Conservation (phyloP, 2,888 invertebrate species). For the Volucella zonaria region DNA sequence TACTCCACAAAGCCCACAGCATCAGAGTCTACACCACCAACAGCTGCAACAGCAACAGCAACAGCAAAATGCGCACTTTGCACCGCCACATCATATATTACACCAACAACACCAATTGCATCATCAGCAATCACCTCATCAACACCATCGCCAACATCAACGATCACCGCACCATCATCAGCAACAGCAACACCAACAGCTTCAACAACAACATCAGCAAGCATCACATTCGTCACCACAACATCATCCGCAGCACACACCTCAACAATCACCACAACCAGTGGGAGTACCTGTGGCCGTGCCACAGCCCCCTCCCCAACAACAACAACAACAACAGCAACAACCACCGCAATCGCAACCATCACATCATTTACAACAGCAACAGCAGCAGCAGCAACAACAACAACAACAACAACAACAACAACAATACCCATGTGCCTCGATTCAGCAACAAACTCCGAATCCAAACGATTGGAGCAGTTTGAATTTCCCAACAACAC, state of each 20-base stretch:
- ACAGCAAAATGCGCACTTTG: constrained; percentile 75
- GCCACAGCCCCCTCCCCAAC: constrained; percentile 59
- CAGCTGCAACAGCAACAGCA: constrained; percentile 79
- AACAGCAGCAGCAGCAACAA: constrained; percentile 67
- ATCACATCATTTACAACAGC: constrained; percentile 71
- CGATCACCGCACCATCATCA: constrained; percentile 80
- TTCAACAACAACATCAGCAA: constrained; percentile 78
- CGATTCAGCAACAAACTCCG: constrained; percentile 74
- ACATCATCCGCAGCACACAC: constrained; percentile 66
- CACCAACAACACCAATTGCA: constrained; percentile 78
- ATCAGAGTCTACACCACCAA: constrained; percentile 78
- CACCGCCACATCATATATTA: constrained; percentile 77
- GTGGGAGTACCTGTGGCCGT: constrained; percentile 63
- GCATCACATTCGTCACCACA: constrained; percentile 75
- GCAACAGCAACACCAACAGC: constrained; percentile 77
- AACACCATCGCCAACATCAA: constrained; percentile 78
- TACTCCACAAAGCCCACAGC: constrained; percentile 78
- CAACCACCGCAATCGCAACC: constrained; percentile 74
- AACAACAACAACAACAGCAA: constrained; percentile 52
- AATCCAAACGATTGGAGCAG: constrained; percentile 77
- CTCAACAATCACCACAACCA: constrained; percentile 68
- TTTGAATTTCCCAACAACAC: constrained; percentile 73
- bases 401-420: constrained; percentile 74
- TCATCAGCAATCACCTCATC: constrained; percentile 76
- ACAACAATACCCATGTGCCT: constrained; percentile 76